phyloP scores from a whole-genome alignment of 35 echinoderm and acorn worm genomes.

The Stichopus chloronotus region DNA sequence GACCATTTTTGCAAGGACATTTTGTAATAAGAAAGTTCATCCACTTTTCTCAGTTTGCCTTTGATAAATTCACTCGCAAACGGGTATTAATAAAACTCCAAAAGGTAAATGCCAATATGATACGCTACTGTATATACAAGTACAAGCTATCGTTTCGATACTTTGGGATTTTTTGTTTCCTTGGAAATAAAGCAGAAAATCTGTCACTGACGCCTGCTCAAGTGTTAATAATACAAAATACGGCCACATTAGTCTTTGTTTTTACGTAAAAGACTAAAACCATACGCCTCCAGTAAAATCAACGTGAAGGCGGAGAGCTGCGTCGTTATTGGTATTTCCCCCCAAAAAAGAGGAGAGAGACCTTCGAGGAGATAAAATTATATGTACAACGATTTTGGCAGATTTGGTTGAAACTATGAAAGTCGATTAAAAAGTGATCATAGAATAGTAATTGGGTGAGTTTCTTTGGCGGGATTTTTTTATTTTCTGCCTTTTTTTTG shows the following conservation, averaged over 20 bases:
- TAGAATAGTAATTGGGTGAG: not conserved
- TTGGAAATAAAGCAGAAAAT: too few species aligned
- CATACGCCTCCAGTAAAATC: constrained; percentile 35
- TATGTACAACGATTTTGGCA: too few species aligned
- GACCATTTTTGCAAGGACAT: too few species aligned
- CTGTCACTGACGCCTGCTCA: not conserved
- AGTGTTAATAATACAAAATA: constrained; percentile 30
- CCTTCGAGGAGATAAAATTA: not conserved
- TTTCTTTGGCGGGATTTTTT: not conserved
- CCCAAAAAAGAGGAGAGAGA: not conserved
- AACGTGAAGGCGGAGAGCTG: not conserved
- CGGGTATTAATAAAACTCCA: too few species aligned
- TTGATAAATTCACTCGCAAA: too few species aligned
- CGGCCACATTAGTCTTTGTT: constrained; percentile 3
- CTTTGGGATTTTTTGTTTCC: too few species aligned
- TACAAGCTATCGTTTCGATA: too few species aligned
- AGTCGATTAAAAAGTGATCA: not conserved
- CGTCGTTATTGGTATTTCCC: constrained; percentile 11
- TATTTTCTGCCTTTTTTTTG: not conserved
- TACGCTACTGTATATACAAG: too few species aligned
- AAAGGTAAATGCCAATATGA: too few species aligned
- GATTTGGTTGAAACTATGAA: not conserved
- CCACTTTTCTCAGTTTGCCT: too few species aligned
- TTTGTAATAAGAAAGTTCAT: too few species aligned
- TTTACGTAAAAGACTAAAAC: not conserved